These are phyloP conservation scores for Todiramphus chloris DNA, from an alignment of 2,113 vertebrate genomes.

Conservation along the genomic window DNA sequence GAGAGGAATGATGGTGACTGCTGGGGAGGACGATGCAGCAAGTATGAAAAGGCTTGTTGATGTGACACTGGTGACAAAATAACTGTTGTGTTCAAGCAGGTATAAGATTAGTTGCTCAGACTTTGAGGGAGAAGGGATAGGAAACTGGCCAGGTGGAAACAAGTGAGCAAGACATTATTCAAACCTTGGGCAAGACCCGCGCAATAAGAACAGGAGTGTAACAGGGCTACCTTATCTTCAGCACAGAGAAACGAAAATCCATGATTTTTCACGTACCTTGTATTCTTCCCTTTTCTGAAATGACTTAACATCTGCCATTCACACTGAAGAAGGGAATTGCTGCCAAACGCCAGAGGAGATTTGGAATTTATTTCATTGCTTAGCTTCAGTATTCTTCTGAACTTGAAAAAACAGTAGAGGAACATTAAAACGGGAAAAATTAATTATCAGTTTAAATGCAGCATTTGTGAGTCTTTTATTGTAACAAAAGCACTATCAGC, in stretches of 20 bases:
- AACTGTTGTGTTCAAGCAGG: neutral
- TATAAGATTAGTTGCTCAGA: neutral
- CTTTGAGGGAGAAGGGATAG: neutral
- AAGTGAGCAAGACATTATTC: neutral
- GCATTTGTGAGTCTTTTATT: neutral
- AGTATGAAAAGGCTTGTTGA: neutral
- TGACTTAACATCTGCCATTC: conserved; percentile 16
- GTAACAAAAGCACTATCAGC: neutral
- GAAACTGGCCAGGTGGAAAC: neutral
- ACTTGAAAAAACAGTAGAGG: neutral
- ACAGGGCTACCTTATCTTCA: neutral
- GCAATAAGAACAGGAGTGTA: neutral
- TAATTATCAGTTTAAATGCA: neutral
- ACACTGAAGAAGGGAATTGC: neutral
- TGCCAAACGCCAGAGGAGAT: conserved; percentile 7
- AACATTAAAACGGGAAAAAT: neutral
- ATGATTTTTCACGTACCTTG: neutral
- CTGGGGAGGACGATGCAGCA: neutral
- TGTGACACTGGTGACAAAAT: neutral
- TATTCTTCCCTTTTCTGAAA: neutral
- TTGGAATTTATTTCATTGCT: neutral
- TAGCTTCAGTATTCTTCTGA: neutral
- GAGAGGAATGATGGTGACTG: neutral
- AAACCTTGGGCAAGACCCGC: neutral
- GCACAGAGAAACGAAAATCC: neutral